Base-by-base conservation (phyloP, 2,888 invertebrate species). In the Imbricaverruca yamaguchii region DNA sequence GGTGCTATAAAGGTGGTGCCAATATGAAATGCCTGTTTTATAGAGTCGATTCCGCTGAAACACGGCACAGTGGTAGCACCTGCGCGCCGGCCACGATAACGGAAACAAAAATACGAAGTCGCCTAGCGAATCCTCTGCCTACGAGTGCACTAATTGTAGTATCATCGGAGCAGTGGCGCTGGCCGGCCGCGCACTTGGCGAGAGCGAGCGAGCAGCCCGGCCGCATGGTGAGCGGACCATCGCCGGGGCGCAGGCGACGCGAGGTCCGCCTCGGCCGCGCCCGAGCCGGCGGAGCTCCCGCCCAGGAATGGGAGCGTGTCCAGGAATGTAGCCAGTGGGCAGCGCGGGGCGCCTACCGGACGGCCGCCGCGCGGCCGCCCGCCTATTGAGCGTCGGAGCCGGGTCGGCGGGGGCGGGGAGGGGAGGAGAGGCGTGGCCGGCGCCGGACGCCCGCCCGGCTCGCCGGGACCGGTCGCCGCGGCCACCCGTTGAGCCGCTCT, bases 11-110 rank as follows among this genome's bases (percentile, higher is more conserved):
- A 69, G 69, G 69, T 53, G 11, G n/a, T 53, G 69, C 39, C 53
- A 69, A 69, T 69, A 69, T 53, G 39, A 69, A 69, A 69, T 53
- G 69, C 53, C 69, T 39, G 69, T 69, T 69, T 67, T 69, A 39
- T 39, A 39, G 23, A 13, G 25, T 69, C n/a, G 69, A 53, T 11
- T 69, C 15, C 69, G 7, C 39, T 69, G 53, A 69, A 69, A 53
- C 53, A 69, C 53, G n/a, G 39, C 53, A 18, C 39, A 8, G 69
- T n/a, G 39, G 69, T 4, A 39, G 39, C 1, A 4, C 39, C 39
- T 39, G 39, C 4, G 39, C 39, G 18, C 69, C 13, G 13, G 69
- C 69, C 13, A 15, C 15, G 15, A 15, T 10, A 53, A 39, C 15
- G 69, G 18, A n/a, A 69, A 69, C 10, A 18, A 15, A 69, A 69